A percentile compares a stretch with the other conserved stretches of the same genome.
Conservation (phyloP, 2,888 invertebrate species). For the Lydus trimaculatus region DNA sequence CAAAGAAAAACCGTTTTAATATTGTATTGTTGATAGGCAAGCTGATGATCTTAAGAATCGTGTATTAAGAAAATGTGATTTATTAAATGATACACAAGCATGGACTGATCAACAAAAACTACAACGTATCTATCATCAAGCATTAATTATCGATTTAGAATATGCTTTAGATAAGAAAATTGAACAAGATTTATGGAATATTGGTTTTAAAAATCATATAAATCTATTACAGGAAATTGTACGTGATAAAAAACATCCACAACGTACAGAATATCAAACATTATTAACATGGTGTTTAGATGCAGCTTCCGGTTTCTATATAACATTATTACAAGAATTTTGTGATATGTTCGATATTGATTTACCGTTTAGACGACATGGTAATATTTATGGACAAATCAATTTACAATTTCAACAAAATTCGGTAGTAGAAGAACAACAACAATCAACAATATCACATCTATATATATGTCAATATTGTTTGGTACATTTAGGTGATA, state of each 20-base stretch:
- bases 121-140: slow-evolving; percentile 68
- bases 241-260: slow-evolving; percentile 81
- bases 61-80: slow-evolving; percentile 68
- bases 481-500: slow-evolving; percentile 86
- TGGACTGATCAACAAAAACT: slow-evolving; percentile 65
- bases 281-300: slow-evolving; percentile 82
- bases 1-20: slow-evolving; percentile 14
- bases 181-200: slow-evolving; percentile 89
- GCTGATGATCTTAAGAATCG: slow-evolving; percentile 77
- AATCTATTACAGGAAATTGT: slow-evolving; percentile 77
- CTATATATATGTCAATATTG: slow-evolving; percentile 91
- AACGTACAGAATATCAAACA: slow-evolving; percentile 77
- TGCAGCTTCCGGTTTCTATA: slow-evolving; percentile 85
- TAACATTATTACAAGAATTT: slow-evolving; percentile 81
- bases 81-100: slow-evolving; percentile 55
- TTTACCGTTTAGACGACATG: slow-evolving; percentile 73
- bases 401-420: slow-evolving; percentile 44
- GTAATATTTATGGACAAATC: slow-evolving; percentile 54
- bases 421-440: too few relatives aligned
- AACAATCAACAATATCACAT: slow-evolving; percentile 60
- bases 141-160: slow-evolving; percentile 81
- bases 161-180: slow-evolving; percentile 89
- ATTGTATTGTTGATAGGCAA: slow-evolving; percentile 63
- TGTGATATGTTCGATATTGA: slow-evolving; percentile 83
- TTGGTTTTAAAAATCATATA: slow-evolving; percentile 88